Percentiles rank a stretch among this genome's conserved stretches.
Evolutionary conservation across 2,888 invertebrate species (phyloP).

Genomic region (Calephelis perditalis): DNA sequence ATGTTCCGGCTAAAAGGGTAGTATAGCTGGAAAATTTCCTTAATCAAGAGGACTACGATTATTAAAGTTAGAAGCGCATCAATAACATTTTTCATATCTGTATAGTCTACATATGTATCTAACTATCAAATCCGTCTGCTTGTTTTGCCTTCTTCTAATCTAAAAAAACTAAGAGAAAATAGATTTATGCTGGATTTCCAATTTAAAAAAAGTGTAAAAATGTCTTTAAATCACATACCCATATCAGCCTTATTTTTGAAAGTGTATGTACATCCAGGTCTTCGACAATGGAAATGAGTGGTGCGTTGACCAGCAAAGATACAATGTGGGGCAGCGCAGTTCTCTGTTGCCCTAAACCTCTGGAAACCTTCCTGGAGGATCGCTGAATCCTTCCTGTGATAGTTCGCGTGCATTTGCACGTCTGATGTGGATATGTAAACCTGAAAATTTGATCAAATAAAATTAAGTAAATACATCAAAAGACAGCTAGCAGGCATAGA

Average conservation of each 20-base stretch:
- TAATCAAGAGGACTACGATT: too few relatives aligned
- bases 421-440: constrained; percentile 99
- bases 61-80: too few relatives aligned
- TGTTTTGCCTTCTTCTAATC: too few relatives aligned
- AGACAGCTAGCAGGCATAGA: background rate
- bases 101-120: too few relatives aligned
- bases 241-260: constrained; percentile 99
- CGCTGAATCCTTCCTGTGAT: constrained; percentile 97
- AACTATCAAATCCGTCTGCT: too few relatives aligned
- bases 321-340: constrained; percentile 94
- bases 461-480: background rate
- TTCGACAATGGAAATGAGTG: constrained; percentile 97
- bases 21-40: too few relatives aligned
- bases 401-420: constrained; percentile 99
- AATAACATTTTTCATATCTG: too few relatives aligned
- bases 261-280: constrained; percentile 94
- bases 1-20: too few relatives aligned
- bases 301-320: constrained; percentile 96
- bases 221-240: constrained; percentile 81
- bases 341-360: constrained; percentile 96
- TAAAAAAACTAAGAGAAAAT: too few relatives aligned
- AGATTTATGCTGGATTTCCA: too few relatives aligned
- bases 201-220: background rate
- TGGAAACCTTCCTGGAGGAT: constrained; percentile 99
- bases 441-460: constrained; percentile 37